A percentile compares a stretch with the other conserved stretches of the same genome.
Conservation (phyloP, 2,797 vertebrate genomes). For the Labroides dimidiatus region DNA sequence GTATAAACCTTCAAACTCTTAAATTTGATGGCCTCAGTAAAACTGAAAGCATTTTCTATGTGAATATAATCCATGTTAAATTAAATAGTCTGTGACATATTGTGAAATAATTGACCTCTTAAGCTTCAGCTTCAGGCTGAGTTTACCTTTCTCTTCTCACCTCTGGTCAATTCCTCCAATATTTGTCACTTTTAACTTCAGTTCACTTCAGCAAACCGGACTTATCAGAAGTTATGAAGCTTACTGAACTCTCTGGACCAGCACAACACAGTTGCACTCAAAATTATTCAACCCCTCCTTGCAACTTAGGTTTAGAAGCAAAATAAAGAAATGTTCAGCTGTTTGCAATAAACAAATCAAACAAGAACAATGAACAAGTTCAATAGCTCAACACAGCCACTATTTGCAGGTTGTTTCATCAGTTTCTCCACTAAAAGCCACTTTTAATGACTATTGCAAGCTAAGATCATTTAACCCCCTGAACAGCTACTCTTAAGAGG, state of each 20-base stretch:
- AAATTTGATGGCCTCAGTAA: slow-evolving; percentile 9
- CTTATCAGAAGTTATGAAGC: background rate
- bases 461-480: too few species aligned
- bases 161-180: background rate
- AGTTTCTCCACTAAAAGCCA: too few species aligned
- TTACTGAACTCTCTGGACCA: background rate
- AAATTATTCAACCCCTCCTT: too few species aligned
- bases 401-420: too few species aligned
- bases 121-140: background rate
- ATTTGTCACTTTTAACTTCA: slow-evolving; percentile 5
- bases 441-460: too few species aligned
- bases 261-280: background rate
- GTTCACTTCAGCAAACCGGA: background rate
- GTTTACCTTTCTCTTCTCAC: slow-evolving; percentile 25
- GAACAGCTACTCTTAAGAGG: too few species aligned
- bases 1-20: slow-evolving; percentile 1
- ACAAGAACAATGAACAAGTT: too few species aligned
- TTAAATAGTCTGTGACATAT: slow-evolving; percentile 16
- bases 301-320: too few species aligned
- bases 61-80: slow-evolving; percentile 26
- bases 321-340: too few species aligned
- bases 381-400: too few species aligned
- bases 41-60: slow-evolving; percentile 9
- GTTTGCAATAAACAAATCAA: too few species aligned
- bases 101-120: slow-evolving; percentile 4